Conservation (phyloP, 2,797 vertebrate genomes). For the Bryconaethiops microstoma region DNA sequence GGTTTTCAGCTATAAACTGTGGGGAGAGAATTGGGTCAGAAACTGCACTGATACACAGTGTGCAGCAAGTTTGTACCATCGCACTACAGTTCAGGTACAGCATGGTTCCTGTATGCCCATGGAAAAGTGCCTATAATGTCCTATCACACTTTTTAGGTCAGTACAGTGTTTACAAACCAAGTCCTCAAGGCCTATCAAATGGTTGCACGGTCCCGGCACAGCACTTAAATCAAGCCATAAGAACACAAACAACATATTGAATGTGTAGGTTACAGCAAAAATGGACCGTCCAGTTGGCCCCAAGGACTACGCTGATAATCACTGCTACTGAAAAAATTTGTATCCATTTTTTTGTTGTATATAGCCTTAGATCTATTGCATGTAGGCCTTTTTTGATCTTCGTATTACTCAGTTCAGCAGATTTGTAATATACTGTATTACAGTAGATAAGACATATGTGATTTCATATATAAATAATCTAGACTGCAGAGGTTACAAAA, state of each 20-base stretch:
- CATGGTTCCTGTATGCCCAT: too few relatives aligned
- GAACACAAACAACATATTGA: not conserved
- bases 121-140: not conserved
- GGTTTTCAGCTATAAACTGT: too few relatives aligned
- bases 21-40: too few relatives aligned
- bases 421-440: slow-evolving; percentile 9
- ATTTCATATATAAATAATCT: slow-evolving; percentile 11
- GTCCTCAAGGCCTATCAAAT: not conserved
- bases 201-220: not conserved
- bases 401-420: not conserved
- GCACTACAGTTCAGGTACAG: too few relatives aligned
- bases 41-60: too few relatives aligned
- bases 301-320: not conserved
- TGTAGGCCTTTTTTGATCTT: not conserved
- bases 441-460: slow-evolving; percentile 12
- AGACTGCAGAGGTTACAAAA: not conserved
- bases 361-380: slow-evolving; percentile 37
- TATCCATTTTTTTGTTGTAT: slow-evolving; percentile 18
- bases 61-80: too few relatives aligned
- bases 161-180: not conserved
- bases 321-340: not conserved
- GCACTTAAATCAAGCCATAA: not conserved
- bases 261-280: not conserved
- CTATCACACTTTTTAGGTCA: slow-evolving; percentile 6
- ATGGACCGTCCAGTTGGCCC: not conserved